Base-by-base conservation (phyloP, 2,113 vertebrate species). In the Propithecus coquereli region DNA sequence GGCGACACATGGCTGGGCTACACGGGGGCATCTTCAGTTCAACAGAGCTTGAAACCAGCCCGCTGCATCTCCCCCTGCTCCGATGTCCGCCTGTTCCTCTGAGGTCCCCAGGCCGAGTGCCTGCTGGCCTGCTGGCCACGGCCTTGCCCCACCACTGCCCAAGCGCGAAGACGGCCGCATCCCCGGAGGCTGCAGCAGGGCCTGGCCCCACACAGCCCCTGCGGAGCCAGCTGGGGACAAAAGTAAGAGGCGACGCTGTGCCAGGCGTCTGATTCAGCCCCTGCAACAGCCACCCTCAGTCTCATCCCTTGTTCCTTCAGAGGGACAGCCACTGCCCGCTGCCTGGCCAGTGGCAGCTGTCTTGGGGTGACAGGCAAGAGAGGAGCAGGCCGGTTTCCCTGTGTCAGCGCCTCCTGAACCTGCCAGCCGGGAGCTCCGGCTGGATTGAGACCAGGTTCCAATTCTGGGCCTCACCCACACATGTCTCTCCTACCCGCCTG, bases 131-230 rank as follows among this genome's bases (percentile, higher is more conserved):
- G 34, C 5, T 4, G 6, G 5, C 50, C 20, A 1, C 37, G 22
- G n/a, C 22, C 54, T 71, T 4, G 9, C 32, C 34, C 40, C 16
- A 88, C 3, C 34, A 5, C 34, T 45, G 43, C 20, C 23, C 25
- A 10, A 8, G 45, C 57, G 52, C 34, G 14, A 14, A 0, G 5
- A 16, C 7, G 2, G 12, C 43, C 16, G 8, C 43, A 20, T 43
- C 34, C 20, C 4, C 4, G 12, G 50, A 57, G 32, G 57, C 45
- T 34, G 47, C 27, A n/a, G 14, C n/a, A 4, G 71, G 50, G 13
- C 22, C 25, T 76, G 11, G 2, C 34, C 18, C n/a, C n/a, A 5
- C 22, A 10, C 23, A 32, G n/a, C 12, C 37, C 47, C 45, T 18
- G 17, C 30, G 37, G 40, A 79, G 37, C 25, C 57, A 57, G 9